A percentile compares a stretch with the other conserved stretches of the same genome.
Conservation (phyloP, 37 sponge, comb jelly and placozoan genomes). For the Oopsacas minuta region DNA sequence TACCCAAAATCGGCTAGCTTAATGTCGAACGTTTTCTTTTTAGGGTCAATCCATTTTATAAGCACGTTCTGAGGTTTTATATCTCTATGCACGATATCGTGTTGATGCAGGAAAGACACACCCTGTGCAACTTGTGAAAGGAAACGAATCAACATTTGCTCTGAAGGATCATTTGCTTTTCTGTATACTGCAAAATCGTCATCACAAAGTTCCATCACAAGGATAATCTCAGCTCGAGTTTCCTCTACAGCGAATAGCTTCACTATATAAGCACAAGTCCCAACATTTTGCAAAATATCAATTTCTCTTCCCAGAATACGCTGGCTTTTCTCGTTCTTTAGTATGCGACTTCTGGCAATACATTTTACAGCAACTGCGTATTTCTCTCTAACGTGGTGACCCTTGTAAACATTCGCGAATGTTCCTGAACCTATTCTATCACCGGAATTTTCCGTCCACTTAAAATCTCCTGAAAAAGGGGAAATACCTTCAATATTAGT, state of each 20-base stretch:
- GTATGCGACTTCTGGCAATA: not conserved
- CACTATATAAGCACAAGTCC: not conserved
- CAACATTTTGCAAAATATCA: not conserved
- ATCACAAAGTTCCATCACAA: constrained; percentile 6
- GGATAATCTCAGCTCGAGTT: not conserved
- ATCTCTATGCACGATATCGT: constrained; percentile 1
- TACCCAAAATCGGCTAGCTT: constrained; percentile 4
- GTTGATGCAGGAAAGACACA: not conserved
- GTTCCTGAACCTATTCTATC: constrained; percentile 2
- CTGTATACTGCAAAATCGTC: not conserved
- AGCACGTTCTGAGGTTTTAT: constrained; percentile 6
- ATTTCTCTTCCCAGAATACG: constrained; percentile 13
- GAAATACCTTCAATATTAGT: not conserved
- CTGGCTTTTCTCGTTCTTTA: constrained; percentile 4
- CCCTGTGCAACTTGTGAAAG: not conserved
- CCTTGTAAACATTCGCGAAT: not conserved
- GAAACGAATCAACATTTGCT: not conserved
- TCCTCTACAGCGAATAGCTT: constrained; percentile 6
- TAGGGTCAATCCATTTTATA: constrained; percentile 11
- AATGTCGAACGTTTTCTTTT: not conserved
- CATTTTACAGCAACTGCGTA: constrained; percentile 3
- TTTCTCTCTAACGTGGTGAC: constrained; percentile 4
- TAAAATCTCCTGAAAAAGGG: constrained; percentile 7
- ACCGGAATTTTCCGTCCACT: constrained; percentile 9
- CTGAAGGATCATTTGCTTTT: not conserved